phyloP scores from a whole-genome alignment of 2,888 invertebrate species.

The Zhuqinia jingwanae region DNA sequence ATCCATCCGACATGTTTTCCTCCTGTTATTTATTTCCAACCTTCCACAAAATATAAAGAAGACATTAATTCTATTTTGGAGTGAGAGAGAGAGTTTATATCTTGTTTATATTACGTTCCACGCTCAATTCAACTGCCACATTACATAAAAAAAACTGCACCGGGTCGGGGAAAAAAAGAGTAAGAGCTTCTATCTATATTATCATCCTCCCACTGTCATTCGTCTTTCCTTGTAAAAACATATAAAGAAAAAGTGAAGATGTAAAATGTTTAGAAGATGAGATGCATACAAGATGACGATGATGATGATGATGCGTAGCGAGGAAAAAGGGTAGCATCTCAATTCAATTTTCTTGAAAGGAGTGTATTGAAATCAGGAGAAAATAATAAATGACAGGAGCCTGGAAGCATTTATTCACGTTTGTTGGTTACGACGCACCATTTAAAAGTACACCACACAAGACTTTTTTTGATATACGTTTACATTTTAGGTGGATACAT shows the following conservation, averaged over 20 bases:
- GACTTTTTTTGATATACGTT: not conserved
- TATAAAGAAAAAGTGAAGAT: conserved; percentile 15
- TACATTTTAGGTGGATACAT: not conserved
- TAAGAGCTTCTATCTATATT: conserved; percentile 24
- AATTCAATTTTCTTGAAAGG: conserved; percentile 48
- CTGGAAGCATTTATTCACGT: conserved; percentile 55
- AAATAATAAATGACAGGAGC: conserved; percentile 67
- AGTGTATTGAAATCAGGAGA: conserved; percentile 53
- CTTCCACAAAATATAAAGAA: conserved; percentile 55
- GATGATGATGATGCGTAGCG: not conserved
- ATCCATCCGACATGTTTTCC: conserved; percentile 7
- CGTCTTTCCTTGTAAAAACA: not conserved
- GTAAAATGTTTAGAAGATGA: conserved; percentile 17
- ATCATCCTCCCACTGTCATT: conserved; percentile 39
- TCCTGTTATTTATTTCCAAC: conserved; percentile 43
- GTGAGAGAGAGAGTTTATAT: conserved; percentile 29
- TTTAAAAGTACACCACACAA: conserved; percentile 10
- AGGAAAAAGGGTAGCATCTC: conserved; percentile 14
- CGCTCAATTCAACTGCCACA: conserved; percentile 48
- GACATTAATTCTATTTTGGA: conserved; percentile 46
- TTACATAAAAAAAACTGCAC: conserved; percentile 28
- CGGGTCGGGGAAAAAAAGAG: not conserved
- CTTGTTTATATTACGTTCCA: conserved; percentile 44
- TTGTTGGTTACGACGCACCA: conserved; percentile 28
- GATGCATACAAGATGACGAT: not conserved